Evolutionary conservation across 37 sponge, comb jelly and placozoan species (phyloP).

Genomic region (Aphrocallistes beatrix): DNA sequence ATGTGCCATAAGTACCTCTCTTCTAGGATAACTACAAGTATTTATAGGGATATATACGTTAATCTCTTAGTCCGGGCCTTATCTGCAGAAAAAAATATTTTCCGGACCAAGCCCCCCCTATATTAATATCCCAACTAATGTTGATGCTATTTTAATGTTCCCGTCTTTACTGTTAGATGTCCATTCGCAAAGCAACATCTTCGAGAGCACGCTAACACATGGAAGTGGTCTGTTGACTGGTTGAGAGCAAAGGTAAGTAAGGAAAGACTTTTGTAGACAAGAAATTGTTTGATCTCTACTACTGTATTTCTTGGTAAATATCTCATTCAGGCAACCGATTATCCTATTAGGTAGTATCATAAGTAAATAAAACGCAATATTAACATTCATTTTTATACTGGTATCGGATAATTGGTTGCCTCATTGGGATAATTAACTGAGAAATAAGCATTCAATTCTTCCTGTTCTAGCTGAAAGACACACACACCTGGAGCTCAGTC

Average conservation of each 20-base stretch:
- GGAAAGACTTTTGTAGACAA: not conserved
- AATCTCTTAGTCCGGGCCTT: too few species aligned
- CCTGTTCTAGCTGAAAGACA: not conserved
- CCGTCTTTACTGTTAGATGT: conserved; percentile 27
- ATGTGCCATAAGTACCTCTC: too few species aligned
- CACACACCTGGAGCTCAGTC: conserved; percentile 19
- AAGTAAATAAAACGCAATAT: too few species aligned
- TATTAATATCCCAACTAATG: not conserved
- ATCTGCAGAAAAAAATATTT: too few species aligned
- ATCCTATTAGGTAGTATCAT: too few species aligned
- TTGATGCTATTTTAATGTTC: not conserved
- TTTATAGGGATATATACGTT: too few species aligned
- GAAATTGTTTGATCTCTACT: not conserved
- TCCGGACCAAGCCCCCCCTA: not conserved
- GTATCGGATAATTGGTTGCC: too few species aligned
- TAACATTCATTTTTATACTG: too few species aligned
- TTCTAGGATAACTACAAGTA: too few species aligned
- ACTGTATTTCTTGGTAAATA: not conserved
- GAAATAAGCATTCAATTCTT: not conserved
- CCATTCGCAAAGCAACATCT: conserved; percentile 35
- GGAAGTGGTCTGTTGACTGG: conserved; percentile 76
- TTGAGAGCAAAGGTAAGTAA: conserved; percentile 44
- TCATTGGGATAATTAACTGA: too few species aligned
- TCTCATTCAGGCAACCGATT: too few species aligned
- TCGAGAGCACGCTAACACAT: conserved; percentile 32